phyloP scores from a whole-genome alignment of 2,113 vertebrate species.

The Monopterus albus region DNA sequence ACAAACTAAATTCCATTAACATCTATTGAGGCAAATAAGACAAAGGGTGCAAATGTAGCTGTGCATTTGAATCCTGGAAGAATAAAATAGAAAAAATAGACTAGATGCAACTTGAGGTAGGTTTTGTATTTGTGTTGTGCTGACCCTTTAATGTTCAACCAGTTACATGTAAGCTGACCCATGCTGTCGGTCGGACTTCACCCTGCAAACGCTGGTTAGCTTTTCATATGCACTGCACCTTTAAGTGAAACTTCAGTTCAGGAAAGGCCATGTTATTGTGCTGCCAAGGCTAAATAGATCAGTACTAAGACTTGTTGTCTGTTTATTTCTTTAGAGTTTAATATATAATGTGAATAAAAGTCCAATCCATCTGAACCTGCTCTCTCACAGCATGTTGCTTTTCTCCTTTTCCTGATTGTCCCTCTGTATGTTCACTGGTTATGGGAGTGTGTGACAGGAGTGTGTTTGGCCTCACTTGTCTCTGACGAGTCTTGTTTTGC shows the following conservation, averaged over 20 bases:
- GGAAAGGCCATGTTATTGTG: constrained; percentile 23
- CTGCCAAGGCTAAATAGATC: constrained; percentile 21
- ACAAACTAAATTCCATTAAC: too few relatives aligned
- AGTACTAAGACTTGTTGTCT: constrained; percentile 14
- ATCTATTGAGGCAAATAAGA: neutral
- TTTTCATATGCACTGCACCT: neutral
- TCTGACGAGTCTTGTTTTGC: constrained; percentile 42
- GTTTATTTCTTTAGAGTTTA: constrained; percentile 53
- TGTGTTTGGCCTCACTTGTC: constrained; percentile 42
- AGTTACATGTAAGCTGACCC: constrained; percentile 9
- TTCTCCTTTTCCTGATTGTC: constrained; percentile 25
- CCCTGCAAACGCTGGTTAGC: neutral
- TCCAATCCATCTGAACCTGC: constrained; percentile 21
- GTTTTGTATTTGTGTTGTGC: neutral
- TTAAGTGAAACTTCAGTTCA: constrained; percentile 1
- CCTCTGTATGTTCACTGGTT: constrained; percentile 43
- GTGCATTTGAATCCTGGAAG: neutral
- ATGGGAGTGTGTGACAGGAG: constrained; percentile 42
- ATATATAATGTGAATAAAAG: constrained; percentile 37
- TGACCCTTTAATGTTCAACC: constrained; percentile 12
- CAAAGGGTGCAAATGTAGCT: neutral
- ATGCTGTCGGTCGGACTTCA: constrained; percentile 16
- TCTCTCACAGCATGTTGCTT: constrained; percentile 66
- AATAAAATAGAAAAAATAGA: neutral
- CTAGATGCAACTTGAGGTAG: neutral